A percentile compares a stretch with the other conserved stretches of the same genome.
These are phyloP conservation scores for Mythimna vitellina DNA, from an alignment of 2,888 invertebrate species.

Conservation along the genomic window DNA sequence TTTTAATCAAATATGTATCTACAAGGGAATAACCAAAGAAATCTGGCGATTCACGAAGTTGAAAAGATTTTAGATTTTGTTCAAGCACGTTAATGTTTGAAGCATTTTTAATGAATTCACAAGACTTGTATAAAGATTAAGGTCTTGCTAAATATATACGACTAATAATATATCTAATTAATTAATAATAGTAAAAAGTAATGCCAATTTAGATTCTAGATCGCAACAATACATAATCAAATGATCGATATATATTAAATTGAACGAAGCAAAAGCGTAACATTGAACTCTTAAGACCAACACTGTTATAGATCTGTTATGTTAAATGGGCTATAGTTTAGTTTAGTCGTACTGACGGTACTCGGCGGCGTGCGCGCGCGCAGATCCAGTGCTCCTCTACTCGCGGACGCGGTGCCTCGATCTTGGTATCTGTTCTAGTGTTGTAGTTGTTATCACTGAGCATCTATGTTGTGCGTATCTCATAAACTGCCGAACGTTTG, in stretches of 20 bases:
- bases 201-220: constrained; percentile 29
- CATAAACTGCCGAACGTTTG: constrained; percentile 63
- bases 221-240: constrained; percentile 35
- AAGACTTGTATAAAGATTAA: neutral
- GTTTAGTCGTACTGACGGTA: constrained; percentile 44
- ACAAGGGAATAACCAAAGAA: constrained; percentile 38
- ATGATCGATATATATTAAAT: constrained; percentile 48
- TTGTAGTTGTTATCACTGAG: constrained; percentile 58
- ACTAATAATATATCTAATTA: neutral
- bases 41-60: constrained; percentile 5
- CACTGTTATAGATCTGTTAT: constrained; percentile 55
- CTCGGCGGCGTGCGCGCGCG: constrained; percentile 57
- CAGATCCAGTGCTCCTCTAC: constrained; percentile 66
- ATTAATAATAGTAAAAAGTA: neutral
- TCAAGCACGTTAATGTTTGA: neutral
- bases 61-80: neutral
- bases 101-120: neutral
- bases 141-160: neutral
- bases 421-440: constrained; percentile 55
- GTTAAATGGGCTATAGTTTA: constrained; percentile 59
- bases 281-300: constrained; percentile 63
- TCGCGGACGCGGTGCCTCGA: constrained; percentile 68
- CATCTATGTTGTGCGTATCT: constrained; percentile 64
- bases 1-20: constrained; percentile 50
- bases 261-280: constrained; percentile 59